These are phyloP conservation scores for Brachyalestes nurse DNA, from an alignment of 2,797 vertebrate genomes.

Conservation along the genomic window DNA sequence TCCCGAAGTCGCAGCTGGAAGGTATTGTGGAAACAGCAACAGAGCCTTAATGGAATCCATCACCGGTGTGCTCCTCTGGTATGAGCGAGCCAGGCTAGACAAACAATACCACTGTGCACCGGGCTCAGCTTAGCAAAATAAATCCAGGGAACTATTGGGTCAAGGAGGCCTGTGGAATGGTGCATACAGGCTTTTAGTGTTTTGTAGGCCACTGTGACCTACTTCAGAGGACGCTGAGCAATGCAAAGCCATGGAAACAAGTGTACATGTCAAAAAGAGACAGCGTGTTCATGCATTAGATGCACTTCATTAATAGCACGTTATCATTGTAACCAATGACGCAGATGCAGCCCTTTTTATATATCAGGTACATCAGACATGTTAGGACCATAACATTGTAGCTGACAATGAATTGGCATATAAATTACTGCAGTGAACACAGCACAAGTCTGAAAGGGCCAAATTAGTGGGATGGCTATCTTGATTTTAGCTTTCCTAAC, in stretches of 20 bases:
- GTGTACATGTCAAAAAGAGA: not conserved
- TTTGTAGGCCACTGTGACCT: conserved; percentile 31
- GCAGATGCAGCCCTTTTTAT: not conserved
- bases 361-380: not conserved
- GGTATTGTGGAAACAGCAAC: conserved; percentile 53
- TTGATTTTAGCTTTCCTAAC: no score
- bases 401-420: no score
- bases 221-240: conserved; percentile 23
- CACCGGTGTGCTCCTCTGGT: conserved; percentile 28
- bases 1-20: conserved; percentile 55
- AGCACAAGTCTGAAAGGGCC: no score
- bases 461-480: no score
- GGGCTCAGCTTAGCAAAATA: conserved; percentile 58
- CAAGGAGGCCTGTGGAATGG: conserved; percentile 50
- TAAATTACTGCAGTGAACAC: no score
- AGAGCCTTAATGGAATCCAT: conserved; percentile 57
- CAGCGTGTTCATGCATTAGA: not conserved
- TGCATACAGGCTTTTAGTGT: conserved; percentile 41
- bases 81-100: conserved; percentile 51
- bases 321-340: no score
- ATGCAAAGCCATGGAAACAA: conserved; percentile 28
- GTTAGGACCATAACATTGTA: no score
- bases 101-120: conserved; percentile 59
- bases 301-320: not conserved
- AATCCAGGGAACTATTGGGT: conserved; percentile 59